Percentiles rank a stretch among this genome's conserved stretches.
These are phyloP conservation scores for Drosophila kokeensis DNA, from an alignment of 2,888 invertebrate genomes.

Conservation along the genomic window DNA sequence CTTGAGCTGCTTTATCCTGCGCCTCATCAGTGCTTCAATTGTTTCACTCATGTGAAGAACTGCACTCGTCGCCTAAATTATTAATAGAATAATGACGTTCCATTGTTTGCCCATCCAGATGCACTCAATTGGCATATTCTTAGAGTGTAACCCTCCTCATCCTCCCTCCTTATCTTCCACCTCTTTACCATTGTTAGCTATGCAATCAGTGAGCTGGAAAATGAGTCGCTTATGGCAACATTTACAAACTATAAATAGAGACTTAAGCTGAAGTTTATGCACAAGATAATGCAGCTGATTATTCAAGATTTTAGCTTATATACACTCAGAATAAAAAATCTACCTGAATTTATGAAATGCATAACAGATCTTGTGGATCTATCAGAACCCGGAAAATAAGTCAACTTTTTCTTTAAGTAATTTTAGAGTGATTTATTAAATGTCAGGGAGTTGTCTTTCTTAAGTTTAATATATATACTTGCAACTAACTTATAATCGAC, in stretches of 20 bases:
- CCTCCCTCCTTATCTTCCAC: constrained; percentile 3
- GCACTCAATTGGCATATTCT: constrained; percentile 57
- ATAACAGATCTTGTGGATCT: background rate
- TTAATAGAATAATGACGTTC: constrained; percentile 84
- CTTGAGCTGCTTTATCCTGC: constrained; percentile 31
- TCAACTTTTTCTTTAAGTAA: too few relatives aligned
- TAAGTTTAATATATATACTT: background rate
- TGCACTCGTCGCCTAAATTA: constrained; percentile 82
- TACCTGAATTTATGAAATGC: background rate
- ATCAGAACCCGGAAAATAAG: too few relatives aligned
- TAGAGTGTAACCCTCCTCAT: background rate
- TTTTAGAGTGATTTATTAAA: background rate
- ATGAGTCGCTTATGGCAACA: constrained; percentile 59
- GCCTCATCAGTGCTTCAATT: constrained; percentile 77
- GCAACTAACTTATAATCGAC: background rate
- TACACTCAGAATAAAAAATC: background rate
- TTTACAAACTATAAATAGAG: constrained; percentile 27
- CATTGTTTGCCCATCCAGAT: constrained; percentile 74
- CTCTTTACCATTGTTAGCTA: constrained; percentile 53
- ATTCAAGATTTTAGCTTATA: background rate
- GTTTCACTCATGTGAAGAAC: constrained; percentile 80
- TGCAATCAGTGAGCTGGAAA: constrained; percentile 74
- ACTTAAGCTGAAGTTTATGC: background rate
- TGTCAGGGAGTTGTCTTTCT: background rate
- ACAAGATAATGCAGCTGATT: constrained; percentile 17